Evolutionary conservation across 1,140 invertebrate species (phyloP).

Genomic region (Hydropsyche tenuis): DNA sequence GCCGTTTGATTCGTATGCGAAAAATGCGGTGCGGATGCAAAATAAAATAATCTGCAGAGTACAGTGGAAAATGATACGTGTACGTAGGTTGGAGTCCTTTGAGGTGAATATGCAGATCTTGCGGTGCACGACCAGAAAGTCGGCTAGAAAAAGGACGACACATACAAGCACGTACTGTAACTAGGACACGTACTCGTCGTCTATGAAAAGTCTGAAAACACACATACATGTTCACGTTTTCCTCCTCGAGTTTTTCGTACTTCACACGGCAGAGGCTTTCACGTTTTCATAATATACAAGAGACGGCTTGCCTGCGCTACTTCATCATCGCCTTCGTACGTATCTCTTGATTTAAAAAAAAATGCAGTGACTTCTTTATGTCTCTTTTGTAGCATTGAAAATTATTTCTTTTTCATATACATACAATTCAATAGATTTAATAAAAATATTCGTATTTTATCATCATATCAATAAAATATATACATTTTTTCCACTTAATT

Average conservation of each 20-base stretch:
- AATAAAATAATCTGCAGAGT: background rate
- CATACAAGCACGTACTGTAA: background rate
- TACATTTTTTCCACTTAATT: too few relatives aligned
- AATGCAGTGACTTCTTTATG: too few relatives aligned
- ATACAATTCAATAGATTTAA: too few relatives aligned
- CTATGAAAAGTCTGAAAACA: conserved; percentile 32
- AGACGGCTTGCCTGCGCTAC: background rate
- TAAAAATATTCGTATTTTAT: too few relatives aligned
- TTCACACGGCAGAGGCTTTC: background rate
- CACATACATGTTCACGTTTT: conserved; percentile 23
- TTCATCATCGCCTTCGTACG: conserved; percentile 2
- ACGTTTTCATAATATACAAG: conserved; percentile 8
- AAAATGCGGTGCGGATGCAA: too few relatives aligned
- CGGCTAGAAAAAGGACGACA: background rate
- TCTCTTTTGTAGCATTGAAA: too few relatives aligned
- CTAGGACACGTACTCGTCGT: conserved; percentile 28
- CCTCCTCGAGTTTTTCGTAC: background rate
- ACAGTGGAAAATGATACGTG: background rate
- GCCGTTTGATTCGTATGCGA: too few relatives aligned
- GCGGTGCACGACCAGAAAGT: conserved; percentile 10
- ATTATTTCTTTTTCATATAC: too few relatives aligned
- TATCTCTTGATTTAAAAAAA: too few relatives aligned
- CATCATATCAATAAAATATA: too few relatives aligned
- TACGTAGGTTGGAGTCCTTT: background rate
- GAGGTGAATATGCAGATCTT: background rate